Evolutionary conservation across 53 echinoderm and acorn worm species (phyloP).

Genomic region (Holothuria scabra): DNA sequence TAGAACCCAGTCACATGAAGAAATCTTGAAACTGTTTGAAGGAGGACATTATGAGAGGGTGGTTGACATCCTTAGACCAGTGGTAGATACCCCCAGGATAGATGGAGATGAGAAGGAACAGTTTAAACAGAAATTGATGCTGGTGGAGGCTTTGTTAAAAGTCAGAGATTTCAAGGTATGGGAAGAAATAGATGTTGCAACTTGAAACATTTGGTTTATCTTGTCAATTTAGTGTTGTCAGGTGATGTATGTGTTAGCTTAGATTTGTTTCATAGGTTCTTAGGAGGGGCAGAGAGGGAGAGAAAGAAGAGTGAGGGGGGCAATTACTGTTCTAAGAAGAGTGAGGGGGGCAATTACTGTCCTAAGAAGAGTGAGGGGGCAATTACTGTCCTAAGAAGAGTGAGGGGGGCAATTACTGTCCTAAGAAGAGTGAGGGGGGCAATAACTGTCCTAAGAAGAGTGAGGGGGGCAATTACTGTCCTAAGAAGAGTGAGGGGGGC

Average conservation of each 20-base stretch:
- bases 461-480: no score
- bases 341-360: no score
- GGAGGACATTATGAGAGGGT: slow-evolving; percentile 70
- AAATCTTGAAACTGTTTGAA: slow-evolving; percentile 79
- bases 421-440: no score
- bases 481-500: no score
- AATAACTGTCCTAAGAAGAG: no score
- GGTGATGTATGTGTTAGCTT: not conserved
- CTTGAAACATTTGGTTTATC: not conserved
- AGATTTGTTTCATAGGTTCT: not conserved
- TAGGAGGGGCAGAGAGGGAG: not conserved
- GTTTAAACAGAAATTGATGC: slow-evolving; percentile 71
- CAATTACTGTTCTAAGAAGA: no score
- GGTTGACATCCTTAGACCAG: slow-evolving; percentile 69
- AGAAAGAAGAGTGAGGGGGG: not conserved
- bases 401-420: no score
- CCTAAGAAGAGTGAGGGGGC: no score
- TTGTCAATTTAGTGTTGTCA: not conserved
- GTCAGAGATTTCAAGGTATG: slow-evolving; percentile 73
- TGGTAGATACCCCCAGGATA: slow-evolving; percentile 58
- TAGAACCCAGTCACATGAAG: slow-evolving; percentile 85
- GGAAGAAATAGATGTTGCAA: not conserved
- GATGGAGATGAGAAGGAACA: slow-evolving; percentile 43
- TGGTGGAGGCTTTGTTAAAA: slow-evolving; percentile 66
- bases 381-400: no score